phyloP scores from a whole-genome alignment of 2,888 invertebrate genomes.

The Ophioninae sp. region DNA sequence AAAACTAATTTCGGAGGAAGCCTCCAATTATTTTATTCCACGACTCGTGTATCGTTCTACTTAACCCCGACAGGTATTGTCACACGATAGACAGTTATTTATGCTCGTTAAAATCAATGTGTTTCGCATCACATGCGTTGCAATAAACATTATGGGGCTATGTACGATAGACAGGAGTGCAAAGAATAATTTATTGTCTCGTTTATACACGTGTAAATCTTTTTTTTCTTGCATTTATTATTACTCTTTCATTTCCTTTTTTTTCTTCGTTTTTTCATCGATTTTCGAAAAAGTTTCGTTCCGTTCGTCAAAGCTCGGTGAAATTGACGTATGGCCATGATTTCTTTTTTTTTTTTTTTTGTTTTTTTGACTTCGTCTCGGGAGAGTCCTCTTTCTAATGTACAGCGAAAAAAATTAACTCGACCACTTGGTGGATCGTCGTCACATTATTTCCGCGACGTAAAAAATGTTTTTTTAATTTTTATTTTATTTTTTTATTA shows the following conservation, averaged over 20 bases:
- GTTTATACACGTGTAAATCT: constrained; percentile 11
- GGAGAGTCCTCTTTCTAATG: constrained; percentile 41
- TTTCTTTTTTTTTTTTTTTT: background rate
- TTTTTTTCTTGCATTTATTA: constrained; percentile 2
- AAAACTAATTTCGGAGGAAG: constrained; percentile 51
- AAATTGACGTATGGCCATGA: constrained; percentile 21
- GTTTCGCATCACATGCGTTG: constrained; percentile 60
- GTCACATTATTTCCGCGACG: constrained; percentile 54
- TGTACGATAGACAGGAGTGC: constrained; percentile 42
- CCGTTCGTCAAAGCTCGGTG: constrained; percentile 36
- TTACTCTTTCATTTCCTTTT: too few relatives aligned
- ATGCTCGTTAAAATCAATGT: constrained; percentile 31
- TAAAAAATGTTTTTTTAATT: constrained; percentile 73
- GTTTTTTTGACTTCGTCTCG: background rate
- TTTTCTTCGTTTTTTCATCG: too few relatives aligned
- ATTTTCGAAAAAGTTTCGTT: constrained; percentile 22
- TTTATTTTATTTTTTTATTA: constrained; percentile 59
- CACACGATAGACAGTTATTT: constrained; percentile 42
- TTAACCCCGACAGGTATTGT: constrained; percentile 13
- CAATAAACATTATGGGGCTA: constrained; percentile 33
- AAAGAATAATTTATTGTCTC: constrained; percentile 51
- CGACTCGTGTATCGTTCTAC: constrained; percentile 52
- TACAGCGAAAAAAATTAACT: constrained; percentile 61
- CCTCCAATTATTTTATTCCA: constrained; percentile 21
- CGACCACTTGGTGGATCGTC: constrained; percentile 72